These are phyloP conservation scores for Butorides virescens DNA, from an alignment of 2,113 vertebrate genomes.

Conservation along the genomic window DNA sequence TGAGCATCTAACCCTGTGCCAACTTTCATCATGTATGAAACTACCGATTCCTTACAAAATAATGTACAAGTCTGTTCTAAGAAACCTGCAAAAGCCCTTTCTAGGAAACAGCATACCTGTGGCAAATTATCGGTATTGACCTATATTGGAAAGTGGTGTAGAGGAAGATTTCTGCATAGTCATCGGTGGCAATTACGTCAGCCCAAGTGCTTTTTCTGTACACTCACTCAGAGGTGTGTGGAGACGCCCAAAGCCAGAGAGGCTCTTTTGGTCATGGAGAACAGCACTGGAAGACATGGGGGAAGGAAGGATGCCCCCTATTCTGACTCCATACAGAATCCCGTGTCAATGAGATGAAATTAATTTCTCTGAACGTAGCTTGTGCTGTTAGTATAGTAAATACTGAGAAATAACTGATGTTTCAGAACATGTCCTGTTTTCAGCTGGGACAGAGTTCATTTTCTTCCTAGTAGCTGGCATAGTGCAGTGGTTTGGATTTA, in stretches of 20 bases:
- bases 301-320: not conserved
- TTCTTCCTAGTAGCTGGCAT: too few relatives aligned
- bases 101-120: not conserved
- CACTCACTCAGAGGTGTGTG: not conserved
- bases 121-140: not conserved
- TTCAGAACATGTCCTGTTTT: not conserved
- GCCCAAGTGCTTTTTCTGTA: not conserved
- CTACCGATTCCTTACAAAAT: not conserved
- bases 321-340: not conserved
- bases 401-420: not conserved
- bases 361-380: fast-evolving
- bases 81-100: not conserved
- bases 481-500: too few relatives aligned
- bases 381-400: not conserved
- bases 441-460: too few relatives aligned
- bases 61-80: not conserved
- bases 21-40: not conserved
- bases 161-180: not conserved
- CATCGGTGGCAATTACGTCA: not conserved
- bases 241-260: not conserved
- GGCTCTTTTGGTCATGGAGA: not conserved
- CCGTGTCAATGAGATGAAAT: not conserved
- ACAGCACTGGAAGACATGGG: fast-evolving
- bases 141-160: not conserved
- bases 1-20: not conserved